Percentiles rank a stretch among this genome's conserved stretches.
These are phyloP conservation scores for Anagyrus pseudococci DNA, from an alignment of 2,888 invertebrate genomes.

Conservation along the genomic window DNA sequence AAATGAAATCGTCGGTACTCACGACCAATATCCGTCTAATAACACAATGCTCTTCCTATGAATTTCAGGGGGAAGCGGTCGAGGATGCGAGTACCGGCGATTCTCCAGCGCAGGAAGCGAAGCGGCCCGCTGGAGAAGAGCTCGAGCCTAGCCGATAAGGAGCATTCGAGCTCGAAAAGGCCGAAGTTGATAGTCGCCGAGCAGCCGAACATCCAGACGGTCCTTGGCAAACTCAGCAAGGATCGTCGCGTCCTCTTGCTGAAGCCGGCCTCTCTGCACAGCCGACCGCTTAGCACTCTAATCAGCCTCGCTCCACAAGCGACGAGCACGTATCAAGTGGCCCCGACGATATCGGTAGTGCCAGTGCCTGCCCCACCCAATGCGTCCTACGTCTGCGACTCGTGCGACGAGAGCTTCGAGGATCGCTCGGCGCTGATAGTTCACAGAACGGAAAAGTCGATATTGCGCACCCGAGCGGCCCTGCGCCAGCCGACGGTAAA, in stretches of 20 bases:
- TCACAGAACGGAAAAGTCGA: constrained; percentile 47
- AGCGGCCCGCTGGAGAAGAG: no score
- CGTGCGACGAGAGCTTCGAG: constrained; percentile 44
- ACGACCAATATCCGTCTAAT: background rate
- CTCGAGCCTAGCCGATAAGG: no score
- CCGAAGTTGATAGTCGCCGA: background rate
- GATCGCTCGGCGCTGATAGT: constrained; percentile 40
- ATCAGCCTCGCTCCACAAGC: background rate
- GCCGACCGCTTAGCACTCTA: background rate
- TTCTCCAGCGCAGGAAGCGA: constrained; percentile 25
- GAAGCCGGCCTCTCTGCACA: no score
- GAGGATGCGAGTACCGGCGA: constrained; percentile 25
- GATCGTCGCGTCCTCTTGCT: background rate
- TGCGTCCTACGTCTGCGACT: no score
- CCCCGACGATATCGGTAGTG: no score
- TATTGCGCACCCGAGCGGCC: constrained; percentile 40
- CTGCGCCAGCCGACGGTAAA: constrained; percentile 59
- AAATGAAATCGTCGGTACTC: background rate
- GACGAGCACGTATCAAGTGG: no score
- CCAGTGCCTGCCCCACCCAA: no score
- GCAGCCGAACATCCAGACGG: background rate
- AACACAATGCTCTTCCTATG: constrained; percentile 8
- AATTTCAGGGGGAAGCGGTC: constrained; percentile 35
- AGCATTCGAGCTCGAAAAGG: background rate
- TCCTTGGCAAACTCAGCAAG: background rate